Percentiles rank a stretch among this genome's conserved stretches.
phyloP scores from a whole-genome alignment of 1,140 invertebrate genomes.

The Heliconius congener region DNA sequence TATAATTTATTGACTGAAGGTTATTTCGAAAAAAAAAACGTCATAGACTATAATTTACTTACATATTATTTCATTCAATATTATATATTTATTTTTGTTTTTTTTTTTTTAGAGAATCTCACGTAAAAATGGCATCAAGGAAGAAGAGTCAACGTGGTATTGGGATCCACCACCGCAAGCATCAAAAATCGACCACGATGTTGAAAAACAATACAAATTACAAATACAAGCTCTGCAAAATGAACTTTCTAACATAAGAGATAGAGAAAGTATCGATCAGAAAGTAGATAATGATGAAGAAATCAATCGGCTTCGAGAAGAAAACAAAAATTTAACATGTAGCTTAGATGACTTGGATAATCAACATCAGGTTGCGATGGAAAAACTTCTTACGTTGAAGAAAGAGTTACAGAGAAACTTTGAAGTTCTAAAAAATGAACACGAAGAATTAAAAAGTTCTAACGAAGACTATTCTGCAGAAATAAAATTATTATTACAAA shows the following conservation, averaged over 20 bases:
- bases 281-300: constrained; percentile 53
- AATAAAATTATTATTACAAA: constrained; percentile 73
- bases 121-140: constrained; percentile 70
- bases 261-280: constrained; percentile 47
- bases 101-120: constrained; percentile 64
- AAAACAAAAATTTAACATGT: constrained; percentile 81
- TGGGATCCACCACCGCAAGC: constrained; percentile 78
- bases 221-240: constrained; percentile 68
- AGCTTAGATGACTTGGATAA: constrained; percentile 88
- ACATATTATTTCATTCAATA: background rate
- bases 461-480: constrained; percentile 76
- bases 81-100: background rate
- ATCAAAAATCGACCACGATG: constrained; percentile 49
- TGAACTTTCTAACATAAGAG: constrained; percentile 73
- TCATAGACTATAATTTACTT: background rate
- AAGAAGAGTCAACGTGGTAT: constrained; percentile 82
- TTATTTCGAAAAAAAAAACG: background rate
- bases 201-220: constrained; percentile 59
- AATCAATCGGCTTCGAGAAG: constrained; percentile 70
- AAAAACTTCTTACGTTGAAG: constrained; percentile 84
- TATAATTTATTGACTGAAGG: background rate
- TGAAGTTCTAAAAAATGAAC: constrained; percentile 81
- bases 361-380: constrained; percentile 87
- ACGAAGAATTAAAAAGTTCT: constrained; percentile 78
- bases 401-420: constrained; percentile 84